Percentiles rank a stretch among this genome's conserved stretches.
Conservation (phyloP, 2,797 vertebrate species). For the Dromococcyx pavoninus region DNA sequence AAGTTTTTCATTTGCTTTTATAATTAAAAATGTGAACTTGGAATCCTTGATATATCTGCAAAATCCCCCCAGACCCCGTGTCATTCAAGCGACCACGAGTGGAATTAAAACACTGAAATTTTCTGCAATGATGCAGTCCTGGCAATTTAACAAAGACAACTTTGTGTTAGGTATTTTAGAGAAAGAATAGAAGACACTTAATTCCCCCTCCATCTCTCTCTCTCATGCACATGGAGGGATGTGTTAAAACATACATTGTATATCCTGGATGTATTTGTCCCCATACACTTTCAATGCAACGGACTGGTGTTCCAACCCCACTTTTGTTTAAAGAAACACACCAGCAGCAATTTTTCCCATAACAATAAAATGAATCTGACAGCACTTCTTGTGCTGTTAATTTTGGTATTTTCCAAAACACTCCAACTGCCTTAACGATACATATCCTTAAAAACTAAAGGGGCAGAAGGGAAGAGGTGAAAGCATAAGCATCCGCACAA, state of each 20-base stretch:
- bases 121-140: background rate
- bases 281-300: background rate
- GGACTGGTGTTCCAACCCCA: background rate
- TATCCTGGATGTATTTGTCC: background rate
- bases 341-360: background rate
- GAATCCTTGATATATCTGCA: background rate
- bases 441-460: background rate
- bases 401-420: background rate
- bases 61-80: background rate
- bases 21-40: constrained; percentile 7
- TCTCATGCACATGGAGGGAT: background rate
- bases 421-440: background rate
- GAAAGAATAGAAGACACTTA: background rate
- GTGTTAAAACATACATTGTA: background rate
- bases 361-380: background rate
- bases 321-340: background rate
- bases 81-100: background rate
- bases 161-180: background rate
- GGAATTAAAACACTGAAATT: background rate
- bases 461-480: background rate
- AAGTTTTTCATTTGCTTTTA: background rate
- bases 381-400: background rate
- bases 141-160: background rate
- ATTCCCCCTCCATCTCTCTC: background rate
- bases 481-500: background rate